These are phyloP conservation scores for Antechinus flavipes DNA, from an alignment of 2,113 vertebrate genomes.

Conservation along the genomic window DNA sequence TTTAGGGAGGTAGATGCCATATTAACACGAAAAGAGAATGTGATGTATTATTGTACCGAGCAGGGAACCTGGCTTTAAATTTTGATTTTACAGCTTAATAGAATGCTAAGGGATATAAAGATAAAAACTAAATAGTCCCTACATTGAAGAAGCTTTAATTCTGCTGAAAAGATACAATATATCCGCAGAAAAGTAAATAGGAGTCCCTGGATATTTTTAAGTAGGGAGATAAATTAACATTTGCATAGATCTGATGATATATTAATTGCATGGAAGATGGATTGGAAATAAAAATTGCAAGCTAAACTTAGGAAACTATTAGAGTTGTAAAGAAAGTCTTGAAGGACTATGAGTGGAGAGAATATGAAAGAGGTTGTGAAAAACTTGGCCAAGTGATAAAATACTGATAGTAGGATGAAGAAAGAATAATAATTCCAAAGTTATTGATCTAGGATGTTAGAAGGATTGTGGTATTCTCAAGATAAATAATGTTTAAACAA, in stretches of 20 bases:
- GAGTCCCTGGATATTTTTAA: background rate
- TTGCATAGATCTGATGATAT: no score
- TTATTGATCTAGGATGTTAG: no score
- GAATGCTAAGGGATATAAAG: background rate
- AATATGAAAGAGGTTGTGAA: background rate
- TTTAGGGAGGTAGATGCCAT: background rate
- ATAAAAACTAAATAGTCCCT: background rate
- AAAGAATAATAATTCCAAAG: no score
- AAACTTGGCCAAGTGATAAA: background rate
- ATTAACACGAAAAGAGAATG: background rate
- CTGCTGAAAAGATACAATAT: background rate
- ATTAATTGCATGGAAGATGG: background rate
- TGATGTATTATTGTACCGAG: background rate
- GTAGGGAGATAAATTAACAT: no score
- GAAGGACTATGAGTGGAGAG: background rate
- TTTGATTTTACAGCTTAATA: background rate
- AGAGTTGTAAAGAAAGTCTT: background rate
- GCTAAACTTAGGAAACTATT: background rate
- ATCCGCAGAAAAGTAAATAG: background rate
- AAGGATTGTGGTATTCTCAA: no score
- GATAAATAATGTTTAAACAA: no score
- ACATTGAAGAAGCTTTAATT: background rate
- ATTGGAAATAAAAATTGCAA: background rate
- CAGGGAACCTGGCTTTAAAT: background rate
- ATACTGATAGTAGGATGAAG: background rate